Evolutionary conservation across 2,113 vertebrate species (phyloP).

Genomic region (Poeciliopsis retropinna): DNA sequence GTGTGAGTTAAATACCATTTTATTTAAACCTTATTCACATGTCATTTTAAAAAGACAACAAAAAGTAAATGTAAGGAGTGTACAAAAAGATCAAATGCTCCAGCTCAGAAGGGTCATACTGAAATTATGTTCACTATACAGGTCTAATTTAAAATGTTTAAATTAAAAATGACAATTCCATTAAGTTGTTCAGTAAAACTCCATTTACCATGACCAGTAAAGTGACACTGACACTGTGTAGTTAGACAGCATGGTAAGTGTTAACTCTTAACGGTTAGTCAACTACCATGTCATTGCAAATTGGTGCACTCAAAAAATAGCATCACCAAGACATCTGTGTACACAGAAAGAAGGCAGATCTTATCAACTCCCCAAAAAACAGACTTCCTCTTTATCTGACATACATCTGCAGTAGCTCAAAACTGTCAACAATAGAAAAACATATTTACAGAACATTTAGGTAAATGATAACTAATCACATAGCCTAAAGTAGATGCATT

Average conservation of each 20-base stretch:
- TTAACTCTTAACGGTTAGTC: background rate
- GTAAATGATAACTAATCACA: background rate
- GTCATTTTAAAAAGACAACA: too few relatives aligned
- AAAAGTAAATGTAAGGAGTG: too few relatives aligned
- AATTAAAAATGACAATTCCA: too few relatives aligned
- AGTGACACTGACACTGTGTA: background rate
- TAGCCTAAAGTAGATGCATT: background rate
- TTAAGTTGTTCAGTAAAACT: background rate
- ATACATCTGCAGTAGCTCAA: background rate
- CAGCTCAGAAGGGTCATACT: too few relatives aligned
- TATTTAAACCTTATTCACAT: too few relatives aligned
- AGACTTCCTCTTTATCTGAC: background rate
- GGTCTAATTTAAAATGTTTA: too few relatives aligned
- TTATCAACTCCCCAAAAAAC: slow-evolving; percentile 20
- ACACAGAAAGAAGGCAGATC: slow-evolving; percentile 5
- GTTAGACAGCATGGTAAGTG: background rate
- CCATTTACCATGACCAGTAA: background rate
- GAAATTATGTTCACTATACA: too few relatives aligned
- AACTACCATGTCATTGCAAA: slow-evolving; percentile 21
- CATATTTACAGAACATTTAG: background rate
- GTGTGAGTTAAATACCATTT: too few relatives aligned
- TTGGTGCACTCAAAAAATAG: slow-evolving; percentile 36
- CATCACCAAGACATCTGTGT: slow-evolving; percentile 24
- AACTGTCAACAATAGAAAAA: background rate
- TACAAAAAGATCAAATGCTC: too few relatives aligned